Base-by-base conservation (phyloP, 2,113 vertebrate genomes). In the Mionectes macconnelli region DNA sequence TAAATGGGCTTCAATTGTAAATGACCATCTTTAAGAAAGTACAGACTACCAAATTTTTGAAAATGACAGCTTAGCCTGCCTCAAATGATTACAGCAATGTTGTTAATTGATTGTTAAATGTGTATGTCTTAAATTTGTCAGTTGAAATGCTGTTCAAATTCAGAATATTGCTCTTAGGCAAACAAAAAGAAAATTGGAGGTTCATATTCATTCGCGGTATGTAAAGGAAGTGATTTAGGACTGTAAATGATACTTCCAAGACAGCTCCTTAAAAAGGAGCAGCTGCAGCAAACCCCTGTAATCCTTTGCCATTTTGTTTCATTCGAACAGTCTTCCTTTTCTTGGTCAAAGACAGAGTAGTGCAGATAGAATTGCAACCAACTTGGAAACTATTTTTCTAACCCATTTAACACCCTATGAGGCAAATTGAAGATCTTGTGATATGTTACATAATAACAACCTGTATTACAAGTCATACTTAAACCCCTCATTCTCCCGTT, bases 91-190 rank as follows among this genome's bases (percentile, higher is more conserved):
- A 63, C 19, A 90, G 68, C 77, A 89, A 33, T n/a, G 24, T 83
- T 37, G 57, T 90, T 88, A 57, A 16, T 8, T 90, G 63, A 73
- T 69, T 60, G n/a, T 73, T 79, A 84, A 90, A 70, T 75, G 28
- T 70, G 6, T 68, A 53, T 56, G 40, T 42, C 77, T 73, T 94
- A 39, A 53, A 87, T 77, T 89, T 87, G 66, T 76, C 78, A 85
- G 33, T 47, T 94, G 74, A 79, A 90, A 79, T 69, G 37, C 49
- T 79, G 37, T 85, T 82, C 31, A 68, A 40, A 72, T 93, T 75
- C 62, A 85, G 74, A 84, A 60, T 91, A 57, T 91, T 94, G n/a
- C 27, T 90, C n/a, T 47, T 70, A 84, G n/a, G 40, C 74, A 94
- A 74, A 86, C 49, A 82, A 69, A 73, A 88, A 89, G 66, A 81